These are phyloP conservation scores for Pycnonotus jocosus DNA, from an alignment of 2,113 vertebrate species.

Conservation along the genomic window DNA sequence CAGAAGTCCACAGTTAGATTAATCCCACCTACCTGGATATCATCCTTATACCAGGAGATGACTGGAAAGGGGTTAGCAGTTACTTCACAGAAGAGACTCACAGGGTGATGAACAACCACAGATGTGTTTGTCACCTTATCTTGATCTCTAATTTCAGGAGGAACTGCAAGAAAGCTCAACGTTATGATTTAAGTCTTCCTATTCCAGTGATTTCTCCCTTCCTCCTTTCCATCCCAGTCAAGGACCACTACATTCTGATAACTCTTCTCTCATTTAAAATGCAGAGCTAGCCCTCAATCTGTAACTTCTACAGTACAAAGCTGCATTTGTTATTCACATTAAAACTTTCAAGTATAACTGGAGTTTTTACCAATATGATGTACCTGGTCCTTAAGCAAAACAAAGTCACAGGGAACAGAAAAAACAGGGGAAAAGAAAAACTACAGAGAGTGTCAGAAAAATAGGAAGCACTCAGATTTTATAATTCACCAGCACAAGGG, in stretches of 20 bases:
- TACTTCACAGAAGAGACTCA: conserved; percentile 85
- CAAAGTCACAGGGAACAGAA: background rate
- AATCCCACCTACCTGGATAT: conserved; percentile 73
- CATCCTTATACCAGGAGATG: conserved; percentile 90
- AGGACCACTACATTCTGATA: background rate
- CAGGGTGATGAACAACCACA: conserved; percentile 78
- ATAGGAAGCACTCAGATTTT: background rate
- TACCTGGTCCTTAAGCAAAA: background rate
- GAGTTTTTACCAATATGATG: background rate
- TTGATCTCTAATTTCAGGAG: conserved; percentile 83
- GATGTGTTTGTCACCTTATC: conserved; percentile 80
- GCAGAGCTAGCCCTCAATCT: background rate
- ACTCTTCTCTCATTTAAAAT: background rate
- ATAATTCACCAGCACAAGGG: background rate
- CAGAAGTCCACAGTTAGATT: background rate
- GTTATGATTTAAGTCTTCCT: background rate
- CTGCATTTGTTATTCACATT: background rate
- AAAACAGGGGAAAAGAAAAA: background rate
- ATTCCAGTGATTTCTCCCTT: background rate
- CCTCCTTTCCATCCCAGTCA: background rate
- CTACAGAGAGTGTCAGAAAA: background rate
- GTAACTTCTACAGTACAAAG: background rate
- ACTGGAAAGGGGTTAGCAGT: conserved; percentile 85
- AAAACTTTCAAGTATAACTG: background rate
- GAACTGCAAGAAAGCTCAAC: conserved; percentile 74